Conservation (phyloP, 2,113 vertebrate genomes). For the Oreochromis niloticus region DNA sequence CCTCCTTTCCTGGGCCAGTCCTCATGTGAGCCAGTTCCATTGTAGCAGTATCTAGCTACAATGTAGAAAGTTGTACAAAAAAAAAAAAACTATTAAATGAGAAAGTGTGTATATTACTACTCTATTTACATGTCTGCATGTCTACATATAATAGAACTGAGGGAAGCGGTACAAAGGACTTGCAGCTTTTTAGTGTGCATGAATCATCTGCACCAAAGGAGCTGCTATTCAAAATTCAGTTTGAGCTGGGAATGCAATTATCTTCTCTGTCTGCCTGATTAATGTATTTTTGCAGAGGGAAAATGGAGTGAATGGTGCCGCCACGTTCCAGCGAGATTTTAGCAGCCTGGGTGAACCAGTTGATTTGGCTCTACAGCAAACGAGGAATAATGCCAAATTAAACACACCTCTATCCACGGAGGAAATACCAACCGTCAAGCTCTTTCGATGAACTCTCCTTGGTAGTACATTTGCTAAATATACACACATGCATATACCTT, state of each 20-base stretch:
- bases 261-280: constrained; percentile 6
- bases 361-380: neutral
- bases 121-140: neutral
- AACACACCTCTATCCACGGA: neutral
- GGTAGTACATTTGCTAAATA: neutral
- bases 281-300: neutral
- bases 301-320: neutral
- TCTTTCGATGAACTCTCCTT: neutral
- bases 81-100: neutral
- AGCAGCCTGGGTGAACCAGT: neutral
- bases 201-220: neutral
- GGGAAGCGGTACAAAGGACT: neutral
- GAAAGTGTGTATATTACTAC: neutral
- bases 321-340: neutral
- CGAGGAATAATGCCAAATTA: neutral
- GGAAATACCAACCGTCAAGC: neutral
- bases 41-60: neutral
- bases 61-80: neutral
- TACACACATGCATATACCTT: neutral
- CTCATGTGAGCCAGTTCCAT: neutral
- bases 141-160: neutral
- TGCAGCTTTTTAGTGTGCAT: neutral
- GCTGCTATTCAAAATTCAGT: neutral
- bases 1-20: neutral
- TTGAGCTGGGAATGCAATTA: constrained; percentile 1